Base-by-base conservation (phyloP, 2,888 invertebrate species). In the Pterostichus madidus region DNA sequence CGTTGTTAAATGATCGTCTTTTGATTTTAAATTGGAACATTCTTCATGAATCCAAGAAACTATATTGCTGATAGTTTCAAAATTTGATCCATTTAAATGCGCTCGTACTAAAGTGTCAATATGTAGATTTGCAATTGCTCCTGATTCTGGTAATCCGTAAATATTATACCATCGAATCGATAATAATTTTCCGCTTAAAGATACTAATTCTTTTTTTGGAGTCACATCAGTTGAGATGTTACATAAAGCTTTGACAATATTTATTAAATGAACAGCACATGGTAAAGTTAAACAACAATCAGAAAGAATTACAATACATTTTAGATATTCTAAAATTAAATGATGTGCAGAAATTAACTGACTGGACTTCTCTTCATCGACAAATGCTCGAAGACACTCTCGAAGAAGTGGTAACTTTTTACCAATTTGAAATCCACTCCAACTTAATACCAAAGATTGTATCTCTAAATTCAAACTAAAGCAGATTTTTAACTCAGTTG, bases 161-260 rank as follows among this genome's bases (percentile, higher is more conserved):
- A 91, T 88, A 84, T 93, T 92, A 86, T 93, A 93, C 96, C 96
- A 96, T 84, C 93, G 92, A 80, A 92, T 92, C 46, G 91, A 91
- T 85, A 96, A 90, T 85, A 96, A 91, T 68, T 90, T 90, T 83
- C 91, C 91, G 83, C 92, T 91, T 13, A 92, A 87, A 8, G 88
- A 87, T 24, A 90, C 92, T 88, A 92, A 88, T 85, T 91, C 91
- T 84, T 91, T 91, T 15, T 90, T 86, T 8, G 89, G 88, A 53
- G 87, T 64, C 7, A 4, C 88, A 84, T 88, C 91, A 24, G 91
- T 90, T 35, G 90, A 89, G 85, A 91, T 89, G 39, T 88, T 89
- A 85, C 91, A 90, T 35, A 93, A 87, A 11, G 91, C 88, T 86
- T 92, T 91, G 77, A 93, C 86, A 4, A 92, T 88, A 85, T 92